Evolutionary conservation across 1,140 invertebrate species (phyloP), one percentile per base, ranked within the genome.

Genomic region (Drosophila santomea): DNA sequence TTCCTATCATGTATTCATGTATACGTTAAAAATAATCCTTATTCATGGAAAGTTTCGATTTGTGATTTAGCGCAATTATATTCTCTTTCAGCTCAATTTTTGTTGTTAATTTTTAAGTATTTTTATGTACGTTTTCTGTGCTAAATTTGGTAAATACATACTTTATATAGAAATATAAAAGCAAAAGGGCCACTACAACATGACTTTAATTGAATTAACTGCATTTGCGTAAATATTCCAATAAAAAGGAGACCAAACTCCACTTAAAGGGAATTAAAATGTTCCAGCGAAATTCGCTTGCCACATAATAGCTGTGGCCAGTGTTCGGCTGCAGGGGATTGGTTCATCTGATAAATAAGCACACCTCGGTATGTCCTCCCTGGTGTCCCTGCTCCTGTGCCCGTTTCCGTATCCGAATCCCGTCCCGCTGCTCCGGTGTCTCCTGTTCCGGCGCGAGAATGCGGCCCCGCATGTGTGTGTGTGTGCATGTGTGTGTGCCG

Each of bases 281-380:
- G 15, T 6, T 23, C 11, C 11, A 12, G 15, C 32, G 15, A 32
- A 35, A 12, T 8, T n/a, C 25, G n/a, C 14, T 28, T n/a, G 45
- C 45, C 45, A 48, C 8, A 48, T 20, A 35, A 35, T n/a, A 2
- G 14, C n/a, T 28, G 4, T 14, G 32, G 1, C 20, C 50, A 74
- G 28, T 47, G 57, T 74, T 54, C 45, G 8, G 61, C 44, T 61
- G 44, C 58, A 39, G 47, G 58, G 71, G 71, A 61, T 78, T 71
- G 82, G 82, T 67, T 58, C 54, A 68, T 78, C 82, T 75, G 74
- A 86, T 86, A 75, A 81, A 80, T 63, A 86, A 75, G 78, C 61
- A 60, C 58, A 77, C 77, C 55, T 54, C 45, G 51, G 38, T 56
- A n/a, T 36, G 57, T 50, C 7, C 57, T 71, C 23, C 55, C 28